A percentile compares a stretch with the other conserved stretches of the same genome.
Evolutionary conservation across 2,113 vertebrate species (phyloP).

Genomic region (Polypterus bichir): DNA sequence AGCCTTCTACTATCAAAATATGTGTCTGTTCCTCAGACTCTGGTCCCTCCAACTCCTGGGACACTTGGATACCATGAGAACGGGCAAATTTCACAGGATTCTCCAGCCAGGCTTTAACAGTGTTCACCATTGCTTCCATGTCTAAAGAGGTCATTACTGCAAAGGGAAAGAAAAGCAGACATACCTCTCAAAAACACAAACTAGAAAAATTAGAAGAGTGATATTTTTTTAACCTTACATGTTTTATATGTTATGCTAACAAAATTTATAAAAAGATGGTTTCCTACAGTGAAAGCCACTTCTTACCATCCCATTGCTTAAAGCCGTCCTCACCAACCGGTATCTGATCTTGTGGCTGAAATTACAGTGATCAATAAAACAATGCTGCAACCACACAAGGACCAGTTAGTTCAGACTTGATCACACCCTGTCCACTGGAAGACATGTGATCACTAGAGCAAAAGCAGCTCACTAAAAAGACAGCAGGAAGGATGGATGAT

Average conservation of each 20-base stretch:
- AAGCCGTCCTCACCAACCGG: slow-evolving; percentile 66
- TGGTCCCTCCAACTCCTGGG: slow-evolving; percentile 19
- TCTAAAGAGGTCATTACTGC: slow-evolving; percentile 58
- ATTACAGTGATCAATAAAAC: slow-evolving; percentile 74
- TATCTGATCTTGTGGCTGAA: slow-evolving; percentile 73
- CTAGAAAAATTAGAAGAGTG: too few relatives aligned
- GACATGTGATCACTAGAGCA: slow-evolving; percentile 27
- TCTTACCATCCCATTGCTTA: slow-evolving; percentile 82
- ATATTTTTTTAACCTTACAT: too few relatives aligned
- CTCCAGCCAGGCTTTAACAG: slow-evolving; percentile 53
- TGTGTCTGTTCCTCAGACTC: slow-evolving; percentile 39
- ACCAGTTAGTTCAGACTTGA: slow-evolving; percentile 38
- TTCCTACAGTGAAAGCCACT: slow-evolving; percentile 57
- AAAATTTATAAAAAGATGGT: slow-evolving; percentile 6
- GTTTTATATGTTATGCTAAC: too few relatives aligned
- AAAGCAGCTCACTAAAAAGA: slow-evolving; percentile 11
- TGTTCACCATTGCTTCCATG: slow-evolving; percentile 66
- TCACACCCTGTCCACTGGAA: slow-evolving; percentile 54
- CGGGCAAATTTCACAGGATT: slow-evolving; percentile 64
- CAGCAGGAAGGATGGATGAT: not conserved
- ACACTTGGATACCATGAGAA: slow-evolving; percentile 48
- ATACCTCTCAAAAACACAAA: not conserved
- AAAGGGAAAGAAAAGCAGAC: slow-evolving; percentile 22
- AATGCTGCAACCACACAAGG: slow-evolving; percentile 54
- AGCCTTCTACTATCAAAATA: slow-evolving; percentile 62